Evolutionary conservation across 2,113 vertebrate genomes (phyloP).

Genomic region (Paralichthys olivaceus): DNA sequence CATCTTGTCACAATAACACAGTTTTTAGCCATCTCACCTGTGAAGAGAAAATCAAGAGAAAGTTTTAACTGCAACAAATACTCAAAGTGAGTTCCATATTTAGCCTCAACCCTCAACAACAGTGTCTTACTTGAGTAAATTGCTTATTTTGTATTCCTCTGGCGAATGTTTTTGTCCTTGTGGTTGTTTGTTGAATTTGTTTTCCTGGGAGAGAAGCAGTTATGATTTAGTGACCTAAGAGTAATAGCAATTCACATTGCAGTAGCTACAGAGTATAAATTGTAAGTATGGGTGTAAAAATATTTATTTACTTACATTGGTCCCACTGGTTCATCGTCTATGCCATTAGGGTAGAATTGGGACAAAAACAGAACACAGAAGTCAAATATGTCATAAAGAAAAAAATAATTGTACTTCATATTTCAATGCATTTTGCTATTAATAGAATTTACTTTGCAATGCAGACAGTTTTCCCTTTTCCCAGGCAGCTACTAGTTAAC

Average conservation of each 20-base stretch:
- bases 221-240: conserved; percentile 33
- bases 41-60: conserved; percentile 67
- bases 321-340: conserved; percentile 97
- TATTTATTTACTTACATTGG: conserved; percentile 88
- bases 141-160: conserved; percentile 96
- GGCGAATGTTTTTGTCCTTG: conserved; percentile 99
- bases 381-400: conserved; percentile 23
- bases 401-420: not conserved
- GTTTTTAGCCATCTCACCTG: conserved; percentile 79
- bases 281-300: not conserved
- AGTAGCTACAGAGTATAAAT: not conserved
- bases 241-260: conserved; percentile 13
- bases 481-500: not conserved
- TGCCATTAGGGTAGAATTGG: conserved; percentile 34
- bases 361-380: conserved; percentile 62
- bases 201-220: conserved; percentile 86
- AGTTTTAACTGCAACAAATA: conserved; percentile 63
- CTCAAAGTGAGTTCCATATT: conserved; percentile 59
- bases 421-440: conserved; percentile 10
- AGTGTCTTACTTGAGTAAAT: conserved; percentile 73
- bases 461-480: not conserved
- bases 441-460: not conserved
- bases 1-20: conserved; percentile 76
- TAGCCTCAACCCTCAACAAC: conserved; percentile 47
- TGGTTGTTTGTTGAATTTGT: conserved; percentile 99